Evolutionary conservation across 2,797 vertebrate species (phyloP).

Genomic region (Sphenopsis melanotis): DNA sequence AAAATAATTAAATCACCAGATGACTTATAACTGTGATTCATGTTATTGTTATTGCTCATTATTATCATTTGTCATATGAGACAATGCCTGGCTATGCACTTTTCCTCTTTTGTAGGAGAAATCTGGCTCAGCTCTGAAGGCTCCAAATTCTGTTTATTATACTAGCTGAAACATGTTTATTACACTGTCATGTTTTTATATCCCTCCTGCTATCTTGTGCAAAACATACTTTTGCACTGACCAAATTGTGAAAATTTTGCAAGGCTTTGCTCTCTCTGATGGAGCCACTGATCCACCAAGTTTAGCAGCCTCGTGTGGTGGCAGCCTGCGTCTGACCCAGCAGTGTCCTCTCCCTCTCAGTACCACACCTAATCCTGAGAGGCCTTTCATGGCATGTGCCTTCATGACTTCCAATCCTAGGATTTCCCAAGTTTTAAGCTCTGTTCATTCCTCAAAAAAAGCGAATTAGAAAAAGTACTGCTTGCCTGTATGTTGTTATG

Average conservation of each 20-base stretch:
- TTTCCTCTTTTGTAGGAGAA: slow-evolving; percentile 20
- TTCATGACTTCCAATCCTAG: background rate
- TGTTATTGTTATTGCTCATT: slow-evolving; percentile 36
- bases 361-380: background rate
- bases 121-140: background rate
- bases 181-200: slow-evolving; percentile 17
- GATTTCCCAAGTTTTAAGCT: background rate
- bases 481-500: background rate
- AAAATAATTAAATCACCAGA: background rate
- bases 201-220: slow-evolving; percentile 4
- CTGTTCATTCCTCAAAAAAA: background rate
- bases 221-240: slow-evolving; percentile 44
- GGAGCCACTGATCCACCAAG: background rate
- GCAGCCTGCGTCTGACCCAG: background rate
- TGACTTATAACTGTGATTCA: slow-evolving; percentile 17
- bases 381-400: background rate
- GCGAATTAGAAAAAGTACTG: background rate
- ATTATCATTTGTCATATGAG: slow-evolving; percentile 45
- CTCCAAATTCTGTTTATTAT: slow-evolving; percentile 39
- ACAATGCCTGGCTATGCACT: slow-evolving; percentile 17
- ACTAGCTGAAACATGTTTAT: slow-evolving; percentile 34
- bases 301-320: background rate
- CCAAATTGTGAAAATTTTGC: background rate
- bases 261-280: background rate
- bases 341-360: background rate